Base-by-base conservation (phyloP, 30 jellyfish, hydroid and myxozoan species). In the Chrysaora quinquecirrha region DNA sequence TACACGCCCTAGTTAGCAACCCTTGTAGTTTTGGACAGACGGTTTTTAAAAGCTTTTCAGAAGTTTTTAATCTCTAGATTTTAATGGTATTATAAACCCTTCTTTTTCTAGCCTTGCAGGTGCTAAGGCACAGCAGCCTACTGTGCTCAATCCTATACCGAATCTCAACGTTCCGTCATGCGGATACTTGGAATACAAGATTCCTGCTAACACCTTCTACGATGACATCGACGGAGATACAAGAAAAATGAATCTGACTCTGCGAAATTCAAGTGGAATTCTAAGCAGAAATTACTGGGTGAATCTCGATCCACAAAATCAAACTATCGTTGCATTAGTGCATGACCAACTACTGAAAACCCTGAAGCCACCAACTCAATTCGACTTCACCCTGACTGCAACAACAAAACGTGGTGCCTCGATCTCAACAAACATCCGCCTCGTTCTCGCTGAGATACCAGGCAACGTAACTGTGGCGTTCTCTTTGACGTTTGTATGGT, bases 191-290 rank as follows among this genome's bases (percentile, higher is more conserved):
- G 47, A 68, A 19, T 94, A 88, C 60, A 86, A 30, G 24, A 88
- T 94, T 12, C 99, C 99, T 0, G 89, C 73, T n/a, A 50, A 89
- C 24, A 80, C 99, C 29, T 94, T 86, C 90, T 21, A 14, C 48
- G 99, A 94, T 34, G 63, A 46, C 3, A 80, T 84, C 50, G 97
- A 94, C 64, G 99, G 99, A 29, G 68, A 78, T 52, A 94, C 99
- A 12, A 86, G 99, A 64, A 64, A 71, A 31, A 87, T 94, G 30
- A 30, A 75, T n/a, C 80, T 94, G 28, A 14, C 83, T 20, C 61
- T 94, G n/a, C 48, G 50, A 19, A 80, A 89, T 34, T 19, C 86
- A 35, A 32, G 87, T 10, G 87, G 74, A 14, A 32, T 47, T 2
- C 65, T 95, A 3, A 9, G 62, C 34, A 23, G 25, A 29, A 48